Percentiles rank a stretch among this genome's conserved stretches.
Evolutionary conservation across 2,113 vertebrate species (phyloP).

Genomic region (Muntiacus muntjak): DNA sequence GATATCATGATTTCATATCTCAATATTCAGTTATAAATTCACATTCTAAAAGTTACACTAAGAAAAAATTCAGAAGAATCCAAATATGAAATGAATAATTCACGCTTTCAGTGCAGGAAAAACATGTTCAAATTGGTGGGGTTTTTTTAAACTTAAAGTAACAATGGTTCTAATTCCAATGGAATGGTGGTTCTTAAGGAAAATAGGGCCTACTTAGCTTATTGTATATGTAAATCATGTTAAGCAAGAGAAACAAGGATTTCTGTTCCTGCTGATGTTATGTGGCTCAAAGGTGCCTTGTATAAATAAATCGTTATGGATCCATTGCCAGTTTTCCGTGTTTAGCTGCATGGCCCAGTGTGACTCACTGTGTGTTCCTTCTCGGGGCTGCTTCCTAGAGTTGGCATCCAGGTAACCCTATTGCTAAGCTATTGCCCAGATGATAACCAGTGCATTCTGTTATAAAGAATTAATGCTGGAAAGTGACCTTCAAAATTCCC

Average conservation of each 20-base stretch:
- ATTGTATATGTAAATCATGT: background rate
- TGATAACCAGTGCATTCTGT: background rate
- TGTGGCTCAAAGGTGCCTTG: background rate
- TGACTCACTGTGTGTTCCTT: background rate
- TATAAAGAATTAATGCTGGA: background rate
- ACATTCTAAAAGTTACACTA: conserved; percentile 37
- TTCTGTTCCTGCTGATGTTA: background rate
- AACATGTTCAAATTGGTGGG: conserved; percentile 12
- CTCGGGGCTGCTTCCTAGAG: background rate
- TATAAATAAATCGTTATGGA: background rate
- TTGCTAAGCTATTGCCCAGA: background rate
- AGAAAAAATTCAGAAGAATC: conserved; percentile 40
- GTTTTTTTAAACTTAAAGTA: background rate
- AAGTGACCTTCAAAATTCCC: background rate
- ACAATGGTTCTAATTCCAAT: background rate
- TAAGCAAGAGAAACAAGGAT: background rate
- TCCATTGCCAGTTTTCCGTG: background rate
- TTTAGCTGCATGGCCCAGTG: background rate
- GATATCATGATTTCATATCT: conserved; percentile 39
- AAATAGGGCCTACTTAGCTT: background rate
- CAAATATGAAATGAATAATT: conserved; percentile 60
- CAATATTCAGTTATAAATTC: conserved; percentile 62
- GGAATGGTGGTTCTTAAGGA: background rate
- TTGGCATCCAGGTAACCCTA: accelerated
- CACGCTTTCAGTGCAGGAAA: background rate